A percentile compares a stretch with the other conserved stretches of the same genome.
phyloP scores from a whole-genome alignment of 1,140 invertebrate species.

The Sinonovacula constricta region DNA sequence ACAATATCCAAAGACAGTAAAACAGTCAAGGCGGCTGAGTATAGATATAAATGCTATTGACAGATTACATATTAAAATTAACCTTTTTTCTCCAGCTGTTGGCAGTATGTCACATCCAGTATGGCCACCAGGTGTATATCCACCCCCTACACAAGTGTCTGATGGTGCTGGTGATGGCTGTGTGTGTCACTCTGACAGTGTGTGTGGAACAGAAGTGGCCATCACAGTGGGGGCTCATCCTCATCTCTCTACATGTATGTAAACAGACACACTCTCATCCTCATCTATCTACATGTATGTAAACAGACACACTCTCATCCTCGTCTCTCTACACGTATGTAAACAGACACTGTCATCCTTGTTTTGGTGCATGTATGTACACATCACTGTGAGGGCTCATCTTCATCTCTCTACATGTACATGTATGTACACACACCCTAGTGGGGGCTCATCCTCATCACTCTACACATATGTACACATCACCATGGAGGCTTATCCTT shows the following conservation, averaged over 20 bases:
- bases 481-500: no score
- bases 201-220: not conserved
- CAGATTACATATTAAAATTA: no score
- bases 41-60: no score
- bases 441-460: no score
- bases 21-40: no score
- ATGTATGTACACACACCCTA: no score
- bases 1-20: no score
- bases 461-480: no score
- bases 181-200: not conserved
- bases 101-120: not conserved
- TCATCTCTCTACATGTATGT: not conserved
- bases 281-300: not conserved
- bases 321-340: not conserved
- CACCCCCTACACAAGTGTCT: not conserved
- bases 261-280: not conserved
- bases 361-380: not conserved
- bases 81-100: no score
- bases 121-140: not conserved
- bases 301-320: not conserved
- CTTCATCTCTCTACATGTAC: no score
- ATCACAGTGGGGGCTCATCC: not conserved
- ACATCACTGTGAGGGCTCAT: no score
- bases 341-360: not conserved
- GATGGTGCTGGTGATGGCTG: not conserved